Percentiles rank a stretch among this genome's conserved stretches.
These are phyloP conservation scores for Caenorhabditis tropicalis DNA, from an alignment of 1,140 invertebrate genomes.

Conservation along the genomic window DNA sequence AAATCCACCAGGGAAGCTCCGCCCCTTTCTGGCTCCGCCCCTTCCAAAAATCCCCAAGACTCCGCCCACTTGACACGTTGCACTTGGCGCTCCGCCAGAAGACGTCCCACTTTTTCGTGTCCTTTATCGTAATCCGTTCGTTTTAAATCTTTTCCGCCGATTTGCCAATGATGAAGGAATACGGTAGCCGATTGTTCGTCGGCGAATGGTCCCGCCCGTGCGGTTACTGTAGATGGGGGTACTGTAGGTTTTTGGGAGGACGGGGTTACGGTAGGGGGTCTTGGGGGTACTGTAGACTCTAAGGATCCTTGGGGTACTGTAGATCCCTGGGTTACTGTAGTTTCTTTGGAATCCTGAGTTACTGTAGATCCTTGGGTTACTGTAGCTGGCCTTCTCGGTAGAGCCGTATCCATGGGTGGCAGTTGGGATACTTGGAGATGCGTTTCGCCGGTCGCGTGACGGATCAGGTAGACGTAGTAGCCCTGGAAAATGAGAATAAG, in stretches of 20 bases:
- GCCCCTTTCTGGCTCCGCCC: not conserved
- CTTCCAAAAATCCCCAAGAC: not conserved
- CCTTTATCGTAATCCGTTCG: slow-evolving; percentile 12
- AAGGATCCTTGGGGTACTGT: no score
- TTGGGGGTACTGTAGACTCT: not conserved
- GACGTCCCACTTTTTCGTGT: not conserved
- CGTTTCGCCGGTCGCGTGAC: not conserved
- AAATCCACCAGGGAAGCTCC: not conserved
- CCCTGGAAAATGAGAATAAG: not conserved
- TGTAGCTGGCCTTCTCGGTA: no score
- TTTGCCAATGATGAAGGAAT: not conserved
- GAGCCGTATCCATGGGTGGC: no score
- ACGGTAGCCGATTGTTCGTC: not conserved
- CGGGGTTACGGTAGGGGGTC: not conserved
- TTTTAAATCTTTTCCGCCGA: not conserved
- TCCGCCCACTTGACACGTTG: not conserved
- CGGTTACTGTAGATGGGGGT: not conserved
- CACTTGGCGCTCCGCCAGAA: not conserved
- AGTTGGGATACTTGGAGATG: not conserved
- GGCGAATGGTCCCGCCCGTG: not conserved
- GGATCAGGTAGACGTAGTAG: not conserved
- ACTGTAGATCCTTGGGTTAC: no score
- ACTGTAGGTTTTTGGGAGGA: no score
- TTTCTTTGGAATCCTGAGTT: no score
- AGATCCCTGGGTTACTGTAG: no score